A percentile compares a stretch with the other conserved stretches of the same genome.
Conservation (phyloP, 2,888 invertebrate genomes). For the Eudasyphora cyanicolor region DNA sequence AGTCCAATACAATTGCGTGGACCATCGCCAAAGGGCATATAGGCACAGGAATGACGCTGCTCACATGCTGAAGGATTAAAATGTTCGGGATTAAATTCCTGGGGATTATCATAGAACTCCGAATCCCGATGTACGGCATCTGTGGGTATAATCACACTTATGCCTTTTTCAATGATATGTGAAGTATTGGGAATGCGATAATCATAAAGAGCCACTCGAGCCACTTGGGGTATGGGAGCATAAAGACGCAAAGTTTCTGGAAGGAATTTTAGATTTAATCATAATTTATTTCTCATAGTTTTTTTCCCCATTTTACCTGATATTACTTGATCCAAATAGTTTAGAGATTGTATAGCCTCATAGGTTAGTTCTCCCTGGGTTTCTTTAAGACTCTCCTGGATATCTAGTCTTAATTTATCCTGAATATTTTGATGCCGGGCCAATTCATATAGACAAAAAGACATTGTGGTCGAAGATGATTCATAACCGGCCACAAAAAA, state of each 20-base stretch:
- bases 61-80: constrained; percentile 82
- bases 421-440: constrained; percentile 80
- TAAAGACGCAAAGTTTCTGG: constrained; percentile 81
- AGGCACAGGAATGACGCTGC: constrained; percentile 79
- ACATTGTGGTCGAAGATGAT: constrained; percentile 81
- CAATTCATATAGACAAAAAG: constrained; percentile 81
- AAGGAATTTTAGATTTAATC: no score
- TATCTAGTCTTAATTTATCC: constrained; percentile 79
- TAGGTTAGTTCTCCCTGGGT: constrained; percentile 79
- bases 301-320: constrained; percentile 77
- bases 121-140: constrained; percentile 83
- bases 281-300: no score
- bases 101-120: constrained; percentile 83
- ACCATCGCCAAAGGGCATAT: constrained; percentile 77
- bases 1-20: constrained; percentile 76
- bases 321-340: constrained; percentile 80
- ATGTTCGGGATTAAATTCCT: constrained; percentile 83
- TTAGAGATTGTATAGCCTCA: constrained; percentile 80
- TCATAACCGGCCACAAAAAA: constrained; percentile 83
- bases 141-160: constrained; percentile 81
- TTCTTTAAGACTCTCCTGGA: constrained; percentile 74
- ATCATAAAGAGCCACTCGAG: constrained; percentile 81
- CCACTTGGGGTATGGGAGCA: constrained; percentile 81
- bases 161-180: constrained; percentile 81
- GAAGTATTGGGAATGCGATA: constrained; percentile 80